These are phyloP conservation scores for Carcina quercana DNA, from an alignment of 2,888 invertebrate genomes.

Conservation along the genomic window DNA sequence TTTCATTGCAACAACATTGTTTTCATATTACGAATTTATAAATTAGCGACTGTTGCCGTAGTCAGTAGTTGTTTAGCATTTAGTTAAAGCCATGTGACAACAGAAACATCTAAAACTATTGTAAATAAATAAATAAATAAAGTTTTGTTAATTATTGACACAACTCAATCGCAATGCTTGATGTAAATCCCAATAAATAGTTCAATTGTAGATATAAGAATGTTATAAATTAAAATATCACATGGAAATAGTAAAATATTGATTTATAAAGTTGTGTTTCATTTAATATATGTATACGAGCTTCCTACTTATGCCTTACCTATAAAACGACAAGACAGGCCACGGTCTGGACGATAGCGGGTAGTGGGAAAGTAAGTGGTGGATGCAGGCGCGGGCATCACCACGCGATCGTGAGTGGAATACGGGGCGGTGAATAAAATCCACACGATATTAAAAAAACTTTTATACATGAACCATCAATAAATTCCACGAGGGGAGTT, in stretches of 20 bases:
- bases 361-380: too few relatives aligned
- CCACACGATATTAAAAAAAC: too few relatives aligned
- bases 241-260: conserved; percentile 35
- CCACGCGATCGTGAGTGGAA: too few relatives aligned
- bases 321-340: conserved; percentile 1
- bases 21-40: conserved; percentile 66
- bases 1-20: conserved; percentile 48
- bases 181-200: conserved; percentile 1
- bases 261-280: conserved; percentile 24
- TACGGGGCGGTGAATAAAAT: too few relatives aligned
- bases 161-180: conserved; percentile 1
- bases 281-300: conserved; percentile 16
- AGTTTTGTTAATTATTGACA: conserved; percentile 3
- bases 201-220: conserved; percentile 5
- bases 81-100: conserved; percentile 35
- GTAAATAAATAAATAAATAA: background rate
- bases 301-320: too few relatives aligned
- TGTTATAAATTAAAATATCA: conserved; percentile 25
- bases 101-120: background rate
- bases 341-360: too few relatives aligned
- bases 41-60: conserved; percentile 60
- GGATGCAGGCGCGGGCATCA: too few relatives aligned
- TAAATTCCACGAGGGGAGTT: too few relatives aligned
- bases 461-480: too few relatives aligned
- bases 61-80: conserved; percentile 47